A percentile compares a stretch with the other conserved stretches of the same genome.
Evolutionary conservation across 2,797 vertebrate genomes (phyloP).

Genomic region (Pangasius mekongensis): DNA sequence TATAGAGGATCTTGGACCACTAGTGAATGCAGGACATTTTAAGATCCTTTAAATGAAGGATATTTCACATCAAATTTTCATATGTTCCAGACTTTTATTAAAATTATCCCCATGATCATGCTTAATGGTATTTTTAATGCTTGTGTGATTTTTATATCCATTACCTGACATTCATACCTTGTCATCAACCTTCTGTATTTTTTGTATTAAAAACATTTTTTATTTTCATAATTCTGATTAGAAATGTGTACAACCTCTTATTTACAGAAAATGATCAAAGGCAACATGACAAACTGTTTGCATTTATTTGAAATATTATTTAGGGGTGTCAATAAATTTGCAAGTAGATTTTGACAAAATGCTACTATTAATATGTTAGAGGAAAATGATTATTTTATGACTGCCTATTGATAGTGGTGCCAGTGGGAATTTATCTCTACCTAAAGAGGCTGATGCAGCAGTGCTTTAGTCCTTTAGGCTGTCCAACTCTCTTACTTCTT

Average conservation of each 20-base stretch:
- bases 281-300: not conserved
- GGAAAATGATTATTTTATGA: not conserved
- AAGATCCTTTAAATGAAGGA: not conserved
- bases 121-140: not conserved
- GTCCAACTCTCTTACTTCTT: not conserved
- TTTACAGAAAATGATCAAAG: not conserved
- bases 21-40: not conserved
- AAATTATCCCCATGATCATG: not conserved
- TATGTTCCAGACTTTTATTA: not conserved
- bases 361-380: not conserved
- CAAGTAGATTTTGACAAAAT: not conserved
- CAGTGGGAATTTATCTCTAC: not conserved
- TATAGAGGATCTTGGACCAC: not conserved
- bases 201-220: not conserved
- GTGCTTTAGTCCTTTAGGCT: not conserved
- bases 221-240: not conserved
- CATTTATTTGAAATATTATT: not conserved
- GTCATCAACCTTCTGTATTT: not conserved
- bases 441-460: not conserved
- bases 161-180: no score
- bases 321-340: not conserved
- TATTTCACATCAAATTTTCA: not conserved
- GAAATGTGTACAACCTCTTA: not conserved
- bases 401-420: not conserved
- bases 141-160: not conserved